Percentiles rank a stretch among this genome's conserved stretches.
phyloP scores from a whole-genome alignment of 2,888 invertebrate genomes.

The Clepsis dumicolana region DNA sequence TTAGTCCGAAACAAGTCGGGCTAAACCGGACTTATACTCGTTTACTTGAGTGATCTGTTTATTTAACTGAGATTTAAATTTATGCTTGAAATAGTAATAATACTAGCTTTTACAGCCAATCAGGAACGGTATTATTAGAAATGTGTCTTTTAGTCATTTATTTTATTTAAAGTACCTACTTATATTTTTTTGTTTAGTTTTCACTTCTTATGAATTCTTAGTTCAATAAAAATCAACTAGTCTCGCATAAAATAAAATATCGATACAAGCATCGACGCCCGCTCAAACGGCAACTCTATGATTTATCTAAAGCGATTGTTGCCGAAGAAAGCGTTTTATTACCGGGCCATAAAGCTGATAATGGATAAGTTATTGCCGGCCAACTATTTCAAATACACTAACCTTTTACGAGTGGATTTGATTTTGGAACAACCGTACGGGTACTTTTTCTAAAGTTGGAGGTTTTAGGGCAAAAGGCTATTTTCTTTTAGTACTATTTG shows the following conservation, averaged over 20 bases:
- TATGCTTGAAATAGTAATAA: too few species aligned
- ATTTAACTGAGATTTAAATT: too few species aligned
- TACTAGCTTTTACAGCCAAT: too few species aligned
- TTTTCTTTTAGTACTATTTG: neutral
- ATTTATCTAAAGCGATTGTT: conserved; percentile 41
- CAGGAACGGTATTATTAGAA: too few species aligned
- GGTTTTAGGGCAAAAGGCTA: neutral
- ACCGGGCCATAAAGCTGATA: conserved; percentile 41
- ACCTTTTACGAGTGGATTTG: conserved; percentile 27
- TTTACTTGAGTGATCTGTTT: too few species aligned
- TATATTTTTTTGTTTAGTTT: neutral
- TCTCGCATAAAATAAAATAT: conserved; percentile 26
- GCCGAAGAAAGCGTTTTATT: conserved; percentile 42
- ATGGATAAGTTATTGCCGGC: conserved; percentile 38
- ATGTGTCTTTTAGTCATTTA: too few species aligned
- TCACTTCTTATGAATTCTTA: neutral
- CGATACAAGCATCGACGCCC: conserved; percentile 27
- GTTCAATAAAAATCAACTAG: conserved; percentile 13
- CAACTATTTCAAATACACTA: conserved; percentile 40
- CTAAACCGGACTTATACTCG: too few species aligned
- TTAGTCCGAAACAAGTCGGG: too few species aligned
- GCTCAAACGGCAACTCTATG: conserved; percentile 26
- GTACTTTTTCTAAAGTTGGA: conserved; percentile 16
- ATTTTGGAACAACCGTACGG: conserved; percentile 28
- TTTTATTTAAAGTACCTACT: neutral